Evolutionary conservation across 2,797 vertebrate genomes (phyloP).

Genomic region (Galaxias olidus): DNA sequence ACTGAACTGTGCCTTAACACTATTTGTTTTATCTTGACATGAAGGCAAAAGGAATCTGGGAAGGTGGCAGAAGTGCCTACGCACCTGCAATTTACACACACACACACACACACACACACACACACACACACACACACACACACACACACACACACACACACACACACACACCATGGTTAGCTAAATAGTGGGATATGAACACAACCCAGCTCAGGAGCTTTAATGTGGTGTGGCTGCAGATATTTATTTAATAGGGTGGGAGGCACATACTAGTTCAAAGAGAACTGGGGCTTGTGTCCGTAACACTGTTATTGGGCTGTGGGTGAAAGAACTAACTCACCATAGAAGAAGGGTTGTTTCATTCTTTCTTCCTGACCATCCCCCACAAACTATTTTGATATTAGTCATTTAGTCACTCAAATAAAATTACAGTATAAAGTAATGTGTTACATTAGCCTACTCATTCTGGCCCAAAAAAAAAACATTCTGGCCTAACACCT

Average conservation of each 20-base stretch:
- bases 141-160: slow-evolving; percentile 10
- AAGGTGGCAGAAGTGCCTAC: not conserved
- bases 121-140: slow-evolving; percentile 7
- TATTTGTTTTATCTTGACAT: not conserved
- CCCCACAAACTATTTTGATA: slow-evolving; percentile 8
- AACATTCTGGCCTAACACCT: no score
- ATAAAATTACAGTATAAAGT: no score
- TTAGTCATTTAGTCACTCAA: no score
- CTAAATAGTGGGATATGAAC: slow-evolving; percentile 13
- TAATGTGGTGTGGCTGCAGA: slow-evolving; percentile 22
- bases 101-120: slow-evolving; percentile 13
- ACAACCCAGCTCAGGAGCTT: slow-evolving; percentile 24
- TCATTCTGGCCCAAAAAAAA: no score
- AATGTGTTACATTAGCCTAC: no score
- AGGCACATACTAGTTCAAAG: slow-evolving; percentile 34
- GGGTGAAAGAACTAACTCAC: slow-evolving; percentile 25
- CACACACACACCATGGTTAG: not conserved
- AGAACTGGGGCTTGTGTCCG: slow-evolving; percentile 10
- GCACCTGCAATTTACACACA: not conserved
- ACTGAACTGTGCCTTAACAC: not conserved
- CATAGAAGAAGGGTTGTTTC: slow-evolving; percentile 28
- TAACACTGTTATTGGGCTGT: slow-evolving; percentile 35
- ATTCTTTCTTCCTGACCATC: slow-evolving; percentile 20
- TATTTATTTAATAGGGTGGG: slow-evolving; percentile 35
- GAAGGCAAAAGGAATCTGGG: not conserved